Base-by-base conservation (phyloP, 2,888 invertebrate genomes). In the Syrista parreyssii region DNA sequence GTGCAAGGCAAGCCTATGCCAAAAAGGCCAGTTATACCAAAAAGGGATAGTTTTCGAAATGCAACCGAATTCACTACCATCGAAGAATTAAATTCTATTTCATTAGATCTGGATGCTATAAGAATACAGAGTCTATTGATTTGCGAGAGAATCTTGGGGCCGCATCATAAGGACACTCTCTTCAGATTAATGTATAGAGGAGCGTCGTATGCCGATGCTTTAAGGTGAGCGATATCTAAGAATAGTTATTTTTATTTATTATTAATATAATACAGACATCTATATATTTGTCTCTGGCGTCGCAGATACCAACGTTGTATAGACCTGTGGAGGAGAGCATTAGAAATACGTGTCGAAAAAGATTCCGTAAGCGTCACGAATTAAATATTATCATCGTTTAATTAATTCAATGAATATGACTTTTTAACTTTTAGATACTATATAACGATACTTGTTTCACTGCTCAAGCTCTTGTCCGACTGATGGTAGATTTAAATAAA, bases 41-140 rank as follows among this genome's bases (percentile, higher is more conserved):
- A 93, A 79, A 92, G 93, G 36, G 92, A 93, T 68, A 94, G 95
- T 34, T 97, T 95, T 89, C 93, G 94, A 75, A 94, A 94, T 88
- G 93, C 94, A 71, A 92, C 92, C 72, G 98, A 98, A 92, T 98
- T 97, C 92, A 93, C 93, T 77, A 93, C 94, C 11, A 86, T 92
- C 76, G 94, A 94, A 36, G 97, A 98, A 89, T 93, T 98, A 78
- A 94, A 94, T 84, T 94, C 94, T 76, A 93, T 96, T 72, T 94
- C 95, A 74, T 93, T 94, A 0, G 98, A 98, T 92, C 93, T 96
- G 86, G 98, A 98, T 92, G 95, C 95, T 69, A 95, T 98, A 93
- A 94, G 97, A 86, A 95, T 96, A 91, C 97, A 98, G 92, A 96
- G 97, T 88, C 92, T 98, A 84, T 92, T 98, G 68, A 97, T 98